Evolutionary conservation across 2,113 vertebrate species (phyloP), one percentile per base, ranked within the genome.

Genomic region (Etia nguti): DNA sequence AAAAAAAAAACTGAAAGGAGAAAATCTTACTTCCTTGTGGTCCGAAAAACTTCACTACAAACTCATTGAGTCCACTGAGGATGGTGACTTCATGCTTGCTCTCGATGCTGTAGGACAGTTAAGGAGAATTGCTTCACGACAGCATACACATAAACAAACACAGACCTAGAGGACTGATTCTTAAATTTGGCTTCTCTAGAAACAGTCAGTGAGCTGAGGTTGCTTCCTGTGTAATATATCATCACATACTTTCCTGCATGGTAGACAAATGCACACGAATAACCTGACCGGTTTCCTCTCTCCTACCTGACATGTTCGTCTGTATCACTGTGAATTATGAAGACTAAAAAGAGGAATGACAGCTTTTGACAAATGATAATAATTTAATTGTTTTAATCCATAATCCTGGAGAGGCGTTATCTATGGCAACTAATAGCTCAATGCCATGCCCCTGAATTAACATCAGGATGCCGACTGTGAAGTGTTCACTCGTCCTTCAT

Each of bases 1-100:
- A 11, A 1, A 24, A 73, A 46, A 18, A 9, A 31, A 77, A 34
- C 4, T 82, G 18, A 81, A 22, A 84, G 85, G 3, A 89, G 36
- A 52, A 85, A 55, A 90, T 98, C 98, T 99, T 97, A 99, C 99
- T 99, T 97, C 98, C 99, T 97, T 99, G 98, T 97, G 98, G 99
- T 97, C 99, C 99, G 79, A 99, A 99, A 96, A 99, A 99, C 96
- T 99, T 99, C 86, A 99, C 99, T 93, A 99, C 98, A 93, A 99
- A 99, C 96, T 99, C 98, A 87, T 99, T 99, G 95, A 99, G 98
- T 95, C 99, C 99, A 91, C 98, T 99, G 93, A 99, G 95, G 96
- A 99, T 99, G 4, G 99, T 99, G 94, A 99, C 99, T 94, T 99
- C 98, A 82, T 99, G 99, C 77, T 99, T 99, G 96, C 99, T 99